A percentile compares a stretch with the other conserved stretches of the same genome.
Evolutionary conservation across 2,113 vertebrate genomes (phyloP).

Genomic region (Reinhardtius hippoglossoides): DNA sequence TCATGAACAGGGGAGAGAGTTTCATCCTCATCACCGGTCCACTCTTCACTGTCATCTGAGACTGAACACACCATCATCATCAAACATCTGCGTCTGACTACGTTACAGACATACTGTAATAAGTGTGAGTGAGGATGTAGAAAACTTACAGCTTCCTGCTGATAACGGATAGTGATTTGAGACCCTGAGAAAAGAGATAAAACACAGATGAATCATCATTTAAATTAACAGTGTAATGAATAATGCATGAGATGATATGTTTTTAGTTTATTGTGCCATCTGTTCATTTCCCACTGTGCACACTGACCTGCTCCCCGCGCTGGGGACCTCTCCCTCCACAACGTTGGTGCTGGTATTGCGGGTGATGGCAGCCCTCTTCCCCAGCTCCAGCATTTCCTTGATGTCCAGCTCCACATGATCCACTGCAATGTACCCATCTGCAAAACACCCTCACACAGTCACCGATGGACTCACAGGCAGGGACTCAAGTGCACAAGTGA

Average conservation of each 20-base stretch:
- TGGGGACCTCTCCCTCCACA: conserved; percentile 24
- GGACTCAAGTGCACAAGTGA: too few relatives aligned
- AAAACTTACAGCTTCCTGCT: conserved; percentile 80
- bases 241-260: not conserved
- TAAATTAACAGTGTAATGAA: not conserved
- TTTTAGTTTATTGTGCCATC: not conserved
- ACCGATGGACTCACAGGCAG: not conserved
- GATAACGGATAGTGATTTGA: conserved; percentile 59
- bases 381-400: conserved; percentile 76
- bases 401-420: conserved; percentile 73
- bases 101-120: not conserved
- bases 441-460: conserved; percentile 5
- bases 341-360: conserved; percentile 24
- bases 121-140: not conserved
- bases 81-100: not conserved
- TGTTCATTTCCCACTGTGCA: not conserved
- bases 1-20: conserved; percentile 17
- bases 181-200: conserved; percentile 44
- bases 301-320: conserved; percentile 57
- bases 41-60: conserved; percentile 86
- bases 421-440: conserved; percentile 79
- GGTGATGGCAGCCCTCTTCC: conserved; percentile 51
- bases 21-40: conserved; percentile 86
- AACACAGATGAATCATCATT: not conserved
- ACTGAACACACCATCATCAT: conserved; percentile 67